Conservation (phyloP, 2,113 vertebrate species). For the Dipodomys merriami region DNA sequence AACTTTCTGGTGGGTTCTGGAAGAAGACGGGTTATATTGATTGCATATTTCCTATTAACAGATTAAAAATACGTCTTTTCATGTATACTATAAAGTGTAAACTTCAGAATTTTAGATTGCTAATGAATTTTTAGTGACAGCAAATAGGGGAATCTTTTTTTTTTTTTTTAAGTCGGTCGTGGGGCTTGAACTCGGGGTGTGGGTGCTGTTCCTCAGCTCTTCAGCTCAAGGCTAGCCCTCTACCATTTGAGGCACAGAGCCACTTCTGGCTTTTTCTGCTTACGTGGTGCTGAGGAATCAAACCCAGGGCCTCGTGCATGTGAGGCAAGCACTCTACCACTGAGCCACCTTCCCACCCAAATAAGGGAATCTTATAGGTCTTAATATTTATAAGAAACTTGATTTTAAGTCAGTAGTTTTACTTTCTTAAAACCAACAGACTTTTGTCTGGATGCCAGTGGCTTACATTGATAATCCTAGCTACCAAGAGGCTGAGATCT, state of each 20-base stretch:
- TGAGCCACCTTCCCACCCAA: background rate
- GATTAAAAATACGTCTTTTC: background rate
- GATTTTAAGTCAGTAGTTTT: slow-evolving; percentile 17
- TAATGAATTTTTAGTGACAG: slow-evolving; percentile 47
- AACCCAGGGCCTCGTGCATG: too few species aligned
- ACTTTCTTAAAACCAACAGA: background rate
- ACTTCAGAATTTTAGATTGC: slow-evolving; percentile 39
- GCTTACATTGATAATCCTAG: too few species aligned
- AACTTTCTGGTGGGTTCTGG: slow-evolving; percentile 51
- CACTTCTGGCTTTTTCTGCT: too few species aligned
- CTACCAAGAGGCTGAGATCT: too few species aligned
- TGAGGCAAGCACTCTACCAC: too few species aligned
- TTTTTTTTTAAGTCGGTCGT: too few species aligned
- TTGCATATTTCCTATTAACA: background rate
- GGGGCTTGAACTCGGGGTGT: too few species aligned
- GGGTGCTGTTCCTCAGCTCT: too few species aligned
- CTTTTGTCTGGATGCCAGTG: background rate
- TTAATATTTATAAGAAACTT: slow-evolving; percentile 45
- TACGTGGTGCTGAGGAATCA: too few species aligned
- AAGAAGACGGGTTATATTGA: background rate
- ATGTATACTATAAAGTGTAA: background rate
- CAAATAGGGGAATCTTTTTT: background rate
- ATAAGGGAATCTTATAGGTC: background rate
- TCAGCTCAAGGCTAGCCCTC: too few species aligned
- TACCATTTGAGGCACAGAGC: too few species aligned